Conservation (phyloP, 2,888 invertebrate species). For the Conistra vaccinii region DNA sequence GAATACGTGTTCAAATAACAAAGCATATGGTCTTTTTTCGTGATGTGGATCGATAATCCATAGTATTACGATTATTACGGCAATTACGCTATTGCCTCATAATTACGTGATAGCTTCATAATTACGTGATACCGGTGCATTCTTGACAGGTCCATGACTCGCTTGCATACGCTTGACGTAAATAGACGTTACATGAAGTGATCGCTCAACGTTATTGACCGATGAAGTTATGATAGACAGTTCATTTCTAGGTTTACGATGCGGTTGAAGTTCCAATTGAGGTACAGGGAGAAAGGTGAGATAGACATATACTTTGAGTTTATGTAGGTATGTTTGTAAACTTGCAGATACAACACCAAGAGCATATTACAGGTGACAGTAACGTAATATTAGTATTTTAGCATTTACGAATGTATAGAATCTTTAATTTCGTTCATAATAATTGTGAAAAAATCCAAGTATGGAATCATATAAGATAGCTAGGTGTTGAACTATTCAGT, state of each 20-base stretch:
- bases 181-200: slow-evolving; percentile 40
- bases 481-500: neutral
- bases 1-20: slow-evolving; percentile 24
- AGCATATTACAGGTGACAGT: neutral
- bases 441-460: neutral
- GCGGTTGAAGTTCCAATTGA: slow-evolving; percentile 26
- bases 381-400: too few species aligned
- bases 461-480: too few species aligned
- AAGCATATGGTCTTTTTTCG: slow-evolving; percentile 36
- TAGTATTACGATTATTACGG: slow-evolving; percentile 41
- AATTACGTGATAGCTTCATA: slow-evolving; percentile 51
- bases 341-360: neutral
- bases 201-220: slow-evolving; percentile 34
- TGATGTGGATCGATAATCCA: slow-evolving; percentile 49
- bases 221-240: slow-evolving; percentile 27
- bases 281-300: slow-evolving; percentile 18
- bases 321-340: neutral
- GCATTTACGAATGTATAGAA: neutral
- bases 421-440: neutral
- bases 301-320: neutral
- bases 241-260: slow-evolving; percentile 39
- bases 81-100: slow-evolving; percentile 51
- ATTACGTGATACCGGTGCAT: slow-evolving; percentile 47
- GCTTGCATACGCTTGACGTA: slow-evolving; percentile 51
- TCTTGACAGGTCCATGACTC: slow-evolving; percentile 57